Base-by-base conservation (phyloP, 2,113 vertebrate species). In the Ondatra zibethicus region DNA sequence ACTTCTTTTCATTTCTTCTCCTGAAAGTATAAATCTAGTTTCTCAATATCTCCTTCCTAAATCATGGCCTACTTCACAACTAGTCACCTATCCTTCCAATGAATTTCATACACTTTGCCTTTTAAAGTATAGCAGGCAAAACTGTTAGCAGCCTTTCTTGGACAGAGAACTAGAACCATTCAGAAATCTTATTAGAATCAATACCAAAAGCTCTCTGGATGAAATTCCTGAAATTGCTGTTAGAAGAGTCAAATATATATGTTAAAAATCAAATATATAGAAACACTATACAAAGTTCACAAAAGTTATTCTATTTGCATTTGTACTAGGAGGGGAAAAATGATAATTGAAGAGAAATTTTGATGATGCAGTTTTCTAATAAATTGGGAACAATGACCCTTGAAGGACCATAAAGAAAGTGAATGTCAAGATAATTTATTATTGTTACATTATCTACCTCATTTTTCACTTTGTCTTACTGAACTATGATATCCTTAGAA, bases 391-490 rank as follows among this genome's bases (percentile, higher is more conserved):
- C 99, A 99, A 98, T 99, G 99, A 99, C 99, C 99, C 99, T 99
- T 99, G 99, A 99, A 99, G 98, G 98, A 98, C 98, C 98, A 98
- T 99, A 99, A 99, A 98, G 98, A 99, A 98, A 98, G 98, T 98
- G 99, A 99, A 99, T 99, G 99, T 99, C 99, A 99, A 99, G 98
- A 99, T 99, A 99, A 99, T 99, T 99, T 98, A 99, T 99, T 99
- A 99, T 99, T 99, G 98, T 98, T 99, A 98, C 97, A 98, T 98
- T 98, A 98, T 98, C 98, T 98, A 97, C 98, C 98, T 98, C 98
- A 98, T 98, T 98, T 98, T 98, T 99, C 98, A 98, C 97, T 98
- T 97, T 98, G 97, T 98, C 98, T 98, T 98, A 97, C 98, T 98
- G 97, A 98, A 98, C 98, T 98, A 96, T 98, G 98, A 96, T 66